A percentile compares a stretch with the other conserved stretches of the same genome.
These are phyloP conservation scores for Ctenomys sociabilis DNA, from an alignment of 2,113 vertebrate genomes.

Conservation along the genomic window DNA sequence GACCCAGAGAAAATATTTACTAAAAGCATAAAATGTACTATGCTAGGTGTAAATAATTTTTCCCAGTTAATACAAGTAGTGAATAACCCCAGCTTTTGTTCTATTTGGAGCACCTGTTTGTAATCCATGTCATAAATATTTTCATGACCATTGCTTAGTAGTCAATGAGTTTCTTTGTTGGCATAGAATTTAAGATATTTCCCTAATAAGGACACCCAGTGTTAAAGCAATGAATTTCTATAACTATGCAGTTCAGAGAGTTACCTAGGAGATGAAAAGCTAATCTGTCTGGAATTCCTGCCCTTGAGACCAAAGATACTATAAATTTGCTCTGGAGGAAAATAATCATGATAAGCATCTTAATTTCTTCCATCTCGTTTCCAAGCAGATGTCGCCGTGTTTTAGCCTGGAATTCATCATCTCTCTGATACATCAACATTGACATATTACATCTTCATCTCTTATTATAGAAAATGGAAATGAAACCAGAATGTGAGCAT, in stretches of 20 bases:
- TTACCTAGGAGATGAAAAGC: slow-evolving; percentile 81
- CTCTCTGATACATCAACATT: slow-evolving; percentile 79
- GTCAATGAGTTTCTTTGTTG: slow-evolving; percentile 82
- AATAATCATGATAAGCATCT: slow-evolving; percentile 82
- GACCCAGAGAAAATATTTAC: slow-evolving; percentile 64
- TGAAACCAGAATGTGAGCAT: slow-evolving; percentile 75
- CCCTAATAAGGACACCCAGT: slow-evolving; percentile 80
- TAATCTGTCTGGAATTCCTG: slow-evolving; percentile 83
- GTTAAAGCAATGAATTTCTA: slow-evolving; percentile 83
- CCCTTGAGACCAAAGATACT: slow-evolving; percentile 82
- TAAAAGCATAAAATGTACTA: slow-evolving; percentile 42
- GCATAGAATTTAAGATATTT: slow-evolving; percentile 82
- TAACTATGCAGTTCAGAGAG: slow-evolving; percentile 78
- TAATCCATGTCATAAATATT: slow-evolving; percentile 80
- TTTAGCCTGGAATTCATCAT: slow-evolving; percentile 82
- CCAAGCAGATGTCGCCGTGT: slow-evolving; percentile 78
- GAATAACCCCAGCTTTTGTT: slow-evolving; percentile 76
- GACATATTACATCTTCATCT: slow-evolving; percentile 81
- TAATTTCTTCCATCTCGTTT: slow-evolving; percentile 80
- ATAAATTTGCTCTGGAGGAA: slow-evolving; percentile 77
- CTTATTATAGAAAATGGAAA: slow-evolving; percentile 81
- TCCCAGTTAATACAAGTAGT: slow-evolving; percentile 38
- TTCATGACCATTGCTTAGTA: slow-evolving; percentile 79
- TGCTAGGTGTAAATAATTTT: slow-evolving; percentile 68
- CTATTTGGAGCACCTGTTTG: slow-evolving; percentile 79